phyloP scores from a whole-genome alignment of 2,113 vertebrate genomes.

The Elachura formosa region DNA sequence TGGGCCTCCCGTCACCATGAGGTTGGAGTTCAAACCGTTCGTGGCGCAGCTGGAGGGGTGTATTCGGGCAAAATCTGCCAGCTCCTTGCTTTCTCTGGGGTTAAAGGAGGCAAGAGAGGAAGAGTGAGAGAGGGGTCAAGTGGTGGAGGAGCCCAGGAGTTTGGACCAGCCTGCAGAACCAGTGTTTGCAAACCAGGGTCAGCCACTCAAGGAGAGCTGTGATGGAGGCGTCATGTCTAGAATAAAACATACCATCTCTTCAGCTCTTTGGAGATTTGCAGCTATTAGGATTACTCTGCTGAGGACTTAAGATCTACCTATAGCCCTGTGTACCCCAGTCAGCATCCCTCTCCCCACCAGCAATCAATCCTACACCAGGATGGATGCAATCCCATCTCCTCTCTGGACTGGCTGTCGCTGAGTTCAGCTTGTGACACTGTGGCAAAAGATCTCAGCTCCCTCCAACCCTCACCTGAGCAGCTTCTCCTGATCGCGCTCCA shows the following conservation, averaged over 20 bases:
- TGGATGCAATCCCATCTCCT: not conserved
- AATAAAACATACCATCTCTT: not conserved
- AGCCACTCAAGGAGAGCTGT: not conserved
- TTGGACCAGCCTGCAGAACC: not conserved
- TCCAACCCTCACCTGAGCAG: constrained; percentile 81
- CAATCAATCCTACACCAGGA: not conserved
- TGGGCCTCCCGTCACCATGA: constrained; percentile 93
- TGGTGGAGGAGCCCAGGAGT: not conserved
- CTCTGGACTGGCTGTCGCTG: not conserved
- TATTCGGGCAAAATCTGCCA: constrained; percentile 87
- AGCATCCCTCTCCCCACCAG: not conserved
- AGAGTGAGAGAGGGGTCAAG: not conserved
- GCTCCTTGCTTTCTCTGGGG: constrained; percentile 90
- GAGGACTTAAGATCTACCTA: not conserved
- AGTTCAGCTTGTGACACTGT: not conserved
- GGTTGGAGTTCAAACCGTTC: constrained; percentile 88
- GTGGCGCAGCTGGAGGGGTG: constrained; percentile 80
- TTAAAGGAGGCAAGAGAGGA: not conserved
- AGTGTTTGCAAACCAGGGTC: not conserved
- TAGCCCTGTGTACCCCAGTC: rapidly evolving
- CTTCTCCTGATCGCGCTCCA: constrained; percentile 93
- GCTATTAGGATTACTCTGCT: not conserved
- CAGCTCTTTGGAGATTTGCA: not conserved
- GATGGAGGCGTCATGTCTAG: not conserved
- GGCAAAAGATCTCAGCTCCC: not conserved